Evolutionary conservation across 2,888 invertebrate species (phyloP).

Genomic region (Macrostomum cliftonense): DNA sequence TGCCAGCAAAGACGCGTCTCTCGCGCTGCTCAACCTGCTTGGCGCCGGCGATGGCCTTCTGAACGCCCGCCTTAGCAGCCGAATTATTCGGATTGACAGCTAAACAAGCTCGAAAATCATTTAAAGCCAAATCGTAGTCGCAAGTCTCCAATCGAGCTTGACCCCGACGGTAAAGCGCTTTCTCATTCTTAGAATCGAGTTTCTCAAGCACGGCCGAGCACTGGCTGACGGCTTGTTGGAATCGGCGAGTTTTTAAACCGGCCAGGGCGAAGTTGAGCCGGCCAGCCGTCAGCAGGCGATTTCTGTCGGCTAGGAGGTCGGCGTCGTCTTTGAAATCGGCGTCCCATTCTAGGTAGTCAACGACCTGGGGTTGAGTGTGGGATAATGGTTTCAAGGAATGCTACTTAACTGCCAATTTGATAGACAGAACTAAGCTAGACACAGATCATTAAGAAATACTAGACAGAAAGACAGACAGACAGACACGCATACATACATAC

Average conservation of each 20-base stretch:
- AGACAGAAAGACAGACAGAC: too few species aligned
- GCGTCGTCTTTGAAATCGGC: constrained; percentile 38
- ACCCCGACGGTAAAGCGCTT: constrained; percentile 70
- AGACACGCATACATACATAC: too few species aligned
- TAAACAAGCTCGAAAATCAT: constrained; percentile 58
- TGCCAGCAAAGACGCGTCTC: constrained; percentile 70
- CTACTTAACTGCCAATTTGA: too few species aligned
- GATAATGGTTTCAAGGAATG: too few species aligned
- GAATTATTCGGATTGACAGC: constrained; percentile 63
- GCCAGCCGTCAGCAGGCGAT: constrained; percentile 47
- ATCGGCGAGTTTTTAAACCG: constrained; percentile 54
- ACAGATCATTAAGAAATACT: too few species aligned
- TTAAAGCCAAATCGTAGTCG: constrained; percentile 56
- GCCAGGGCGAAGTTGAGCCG: constrained; percentile 65
- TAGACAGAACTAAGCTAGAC: too few species aligned
- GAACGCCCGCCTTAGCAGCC: constrained; percentile 61
- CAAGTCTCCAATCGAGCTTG: constrained; percentile 54
- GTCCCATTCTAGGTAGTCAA: constrained; percentile 47
- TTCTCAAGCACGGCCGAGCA: constrained; percentile 56
- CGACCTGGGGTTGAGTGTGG: constrained; percentile 39
- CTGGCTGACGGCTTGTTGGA: constrained; percentile 51
- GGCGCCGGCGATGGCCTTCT: constrained; percentile 51
- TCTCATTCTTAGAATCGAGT: constrained; percentile 57
- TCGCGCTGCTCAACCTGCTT: constrained; percentile 59
- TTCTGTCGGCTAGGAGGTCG: constrained; percentile 18